Conservation (phyloP, 1,140 invertebrate genomes). For the Telenomus remus region DNA sequence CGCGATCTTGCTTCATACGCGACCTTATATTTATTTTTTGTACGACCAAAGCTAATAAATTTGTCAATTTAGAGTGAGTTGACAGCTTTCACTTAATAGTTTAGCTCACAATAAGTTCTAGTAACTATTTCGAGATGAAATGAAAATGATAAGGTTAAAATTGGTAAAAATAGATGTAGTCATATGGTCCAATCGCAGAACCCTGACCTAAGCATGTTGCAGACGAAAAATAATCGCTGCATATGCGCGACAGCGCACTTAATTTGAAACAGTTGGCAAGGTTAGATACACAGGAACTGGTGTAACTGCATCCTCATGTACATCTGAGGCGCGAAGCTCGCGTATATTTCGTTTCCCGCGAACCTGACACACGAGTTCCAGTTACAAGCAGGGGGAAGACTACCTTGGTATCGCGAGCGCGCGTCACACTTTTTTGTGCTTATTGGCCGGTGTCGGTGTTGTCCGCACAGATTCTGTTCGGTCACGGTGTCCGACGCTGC, state of each 20-base stretch:
- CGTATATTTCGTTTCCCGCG: slow-evolving; percentile 69
- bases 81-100: no score
- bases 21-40: slow-evolving; percentile 21
- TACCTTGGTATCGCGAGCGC: slow-evolving; percentile 19
- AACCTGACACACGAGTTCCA: slow-evolving; percentile 65
- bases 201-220: slow-evolving; percentile 41
- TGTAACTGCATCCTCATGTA: slow-evolving; percentile 64
- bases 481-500: slow-evolving; percentile 68
- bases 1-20: slow-evolving; percentile 16
- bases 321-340: slow-evolving; percentile 45
- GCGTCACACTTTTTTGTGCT: slow-evolving; percentile 40
- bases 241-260: slow-evolving; percentile 31
- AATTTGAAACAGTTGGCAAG: slow-evolving; percentile 54
- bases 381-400: slow-evolving; percentile 58
- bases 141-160: not conserved
- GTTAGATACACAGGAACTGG: slow-evolving; percentile 65
- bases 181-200: slow-evolving; percentile 13
- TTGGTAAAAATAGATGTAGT: slow-evolving; percentile 4
- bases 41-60: not conserved
- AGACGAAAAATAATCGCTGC: slow-evolving; percentile 53
- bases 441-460: slow-evolving; percentile 63
- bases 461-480: slow-evolving; percentile 64
- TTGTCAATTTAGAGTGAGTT: no score
- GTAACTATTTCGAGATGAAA: no score
- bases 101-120: no score